Evolutionary conservation across 1,140 invertebrate species (phyloP), one percentile per base, ranked within the genome.

Genomic region (Drosophila persimilis): DNA sequence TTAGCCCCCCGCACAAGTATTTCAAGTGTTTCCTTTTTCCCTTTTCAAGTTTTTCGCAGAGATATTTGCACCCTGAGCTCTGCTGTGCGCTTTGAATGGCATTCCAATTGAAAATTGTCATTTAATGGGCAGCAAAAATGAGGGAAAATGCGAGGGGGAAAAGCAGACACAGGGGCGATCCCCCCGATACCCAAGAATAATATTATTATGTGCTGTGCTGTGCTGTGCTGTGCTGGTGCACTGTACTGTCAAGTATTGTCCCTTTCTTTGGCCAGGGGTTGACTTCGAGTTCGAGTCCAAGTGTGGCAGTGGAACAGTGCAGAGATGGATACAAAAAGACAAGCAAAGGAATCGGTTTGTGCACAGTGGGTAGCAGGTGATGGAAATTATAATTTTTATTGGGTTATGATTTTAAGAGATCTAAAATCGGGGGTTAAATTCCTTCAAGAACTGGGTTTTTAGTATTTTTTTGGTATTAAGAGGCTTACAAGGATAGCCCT

Each of bases 81-180:
- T 39, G 35, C 35, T 39, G 1, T 39, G 35, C 35, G 35, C 26
- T 52, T 43, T 51, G 43, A 46, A 66, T 46, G 47, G 44, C 35
- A 50, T 52, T 65, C 57, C 73, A 80, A 81, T 81, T 74, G 67
- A 70, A 77, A 77, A 47, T 65, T 65, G 62, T 39, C 62, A 59
- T 73, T 80, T 48, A 50, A 53, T 46, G 15, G 45, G 17, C 20
- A 20, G 46, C 17, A 13, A 45, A 48, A 44, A 53, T n/a, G 54
- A 56, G 53, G 20, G 24, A 29, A 9, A 26, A 29, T 7, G 5
- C 8, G 41, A 45, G 20, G 24, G 55, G 31, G 29, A 41, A 54
- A 52, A 31, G 43, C 15, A 22, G 39, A 46, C 6, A 6, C 17
- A 24, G 39, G 39, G 22, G 47, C 6, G 20, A 20, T 20, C 20